Conservation (phyloP, 2,888 invertebrate genomes). For the Rhingia campestris region DNA sequence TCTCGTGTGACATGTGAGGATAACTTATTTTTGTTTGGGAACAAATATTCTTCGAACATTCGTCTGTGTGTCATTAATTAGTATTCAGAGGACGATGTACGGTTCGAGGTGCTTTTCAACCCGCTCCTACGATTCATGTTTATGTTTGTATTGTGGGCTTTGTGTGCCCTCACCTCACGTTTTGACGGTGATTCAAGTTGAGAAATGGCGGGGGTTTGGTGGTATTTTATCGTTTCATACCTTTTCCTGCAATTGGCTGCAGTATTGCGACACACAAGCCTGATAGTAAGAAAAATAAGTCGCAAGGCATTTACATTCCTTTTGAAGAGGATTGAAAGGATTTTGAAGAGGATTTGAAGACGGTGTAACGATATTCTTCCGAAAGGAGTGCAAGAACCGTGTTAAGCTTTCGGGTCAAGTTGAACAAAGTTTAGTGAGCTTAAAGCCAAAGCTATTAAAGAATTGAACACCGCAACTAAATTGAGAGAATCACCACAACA, state of each 20-base stretch:
- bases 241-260: slow-evolving; percentile 13
- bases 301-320: neutral
- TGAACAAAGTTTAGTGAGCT: neutral
- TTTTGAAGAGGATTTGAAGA: neutral
- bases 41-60: slow-evolving; percentile 40
- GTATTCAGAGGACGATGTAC: slow-evolving; percentile 51
- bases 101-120: slow-evolving; percentile 51
- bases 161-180: neutral
- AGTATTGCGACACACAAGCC: neutral
- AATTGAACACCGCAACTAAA: no score
- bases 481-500: no score
- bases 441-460: no score
- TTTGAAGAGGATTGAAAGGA: neutral
- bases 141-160: slow-evolving; percentile 11
- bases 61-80: slow-evolving; percentile 61
- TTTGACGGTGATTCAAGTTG: slow-evolving; percentile 24
- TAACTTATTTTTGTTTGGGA: slow-evolving; percentile 37
- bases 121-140: slow-evolving; percentile 7
- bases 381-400: neutral
- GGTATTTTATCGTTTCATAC: slow-evolving; percentile 16
- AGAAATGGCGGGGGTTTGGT: slow-evolving; percentile 4
- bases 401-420: slow-evolving; percentile 19
- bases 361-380: neutral
- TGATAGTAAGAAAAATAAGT: neutral
- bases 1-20: slow-evolving; percentile 32